Conservation (phyloP, 2,888 invertebrate genomes). For the Chirona hameri region DNA sequence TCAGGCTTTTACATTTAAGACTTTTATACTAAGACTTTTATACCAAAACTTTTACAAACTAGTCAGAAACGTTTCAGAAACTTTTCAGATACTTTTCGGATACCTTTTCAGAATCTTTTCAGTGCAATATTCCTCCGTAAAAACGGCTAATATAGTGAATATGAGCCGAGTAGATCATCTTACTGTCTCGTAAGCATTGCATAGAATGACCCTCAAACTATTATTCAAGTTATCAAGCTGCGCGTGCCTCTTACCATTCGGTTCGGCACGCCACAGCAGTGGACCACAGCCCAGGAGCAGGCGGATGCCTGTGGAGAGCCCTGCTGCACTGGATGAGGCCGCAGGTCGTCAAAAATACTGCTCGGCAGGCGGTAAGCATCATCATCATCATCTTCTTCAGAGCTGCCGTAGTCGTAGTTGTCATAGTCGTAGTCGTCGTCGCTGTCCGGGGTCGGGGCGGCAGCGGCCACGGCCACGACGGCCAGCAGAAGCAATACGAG, state of each 20-base stretch:
- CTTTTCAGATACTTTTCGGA: too few species aligned
- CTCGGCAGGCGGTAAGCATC: background rate
- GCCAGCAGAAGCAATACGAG: background rate
- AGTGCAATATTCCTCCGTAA: too few species aligned
- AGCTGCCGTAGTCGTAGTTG: background rate
- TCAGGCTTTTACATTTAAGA: too few species aligned
- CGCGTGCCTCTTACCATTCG: background rate
- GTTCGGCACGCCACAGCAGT: background rate
- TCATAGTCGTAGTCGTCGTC: background rate
- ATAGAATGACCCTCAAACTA: too few species aligned
- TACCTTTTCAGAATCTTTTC: too few species aligned
- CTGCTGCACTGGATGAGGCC: background rate
- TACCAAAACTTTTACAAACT: too few species aligned
- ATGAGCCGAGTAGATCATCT: too few species aligned
- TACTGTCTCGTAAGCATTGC: too few species aligned
- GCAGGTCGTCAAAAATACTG: background rate
- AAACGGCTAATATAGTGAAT: too few species aligned
- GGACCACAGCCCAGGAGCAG: slow-evolving; percentile 2
- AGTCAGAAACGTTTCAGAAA: too few species aligned
- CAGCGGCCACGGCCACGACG: background rate
- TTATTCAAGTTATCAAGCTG: too few species aligned
- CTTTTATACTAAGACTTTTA: too few species aligned
- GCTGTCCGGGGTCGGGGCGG: background rate
- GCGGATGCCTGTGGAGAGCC: background rate
- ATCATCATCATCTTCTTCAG: background rate